Conservation (phyloP, 2,797 vertebrate species). For the Miichthys miiuy region DNA sequence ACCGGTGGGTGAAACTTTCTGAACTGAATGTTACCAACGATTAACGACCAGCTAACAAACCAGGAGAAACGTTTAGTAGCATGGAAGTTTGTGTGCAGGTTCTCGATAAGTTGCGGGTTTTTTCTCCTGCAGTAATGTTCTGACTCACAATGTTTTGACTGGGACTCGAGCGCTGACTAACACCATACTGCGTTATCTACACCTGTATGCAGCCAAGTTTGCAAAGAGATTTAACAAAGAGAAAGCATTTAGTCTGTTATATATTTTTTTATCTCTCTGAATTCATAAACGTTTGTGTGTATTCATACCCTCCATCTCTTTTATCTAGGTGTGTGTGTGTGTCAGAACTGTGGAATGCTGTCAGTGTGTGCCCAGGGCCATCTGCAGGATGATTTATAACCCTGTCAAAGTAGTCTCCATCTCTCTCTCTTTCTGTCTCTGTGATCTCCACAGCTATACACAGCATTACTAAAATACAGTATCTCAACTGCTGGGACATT, state of each 20-base stretch:
- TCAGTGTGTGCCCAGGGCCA: conserved; percentile 59
- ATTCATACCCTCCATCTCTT: conserved; percentile 1
- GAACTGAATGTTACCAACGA: neutral
- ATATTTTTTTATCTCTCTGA: conserved; percentile 24
- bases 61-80: neutral
- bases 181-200: neutral
- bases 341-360: conserved; percentile 72
- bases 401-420: conserved; percentile 53
- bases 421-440: conserved; percentile 15
- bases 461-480: conserved; percentile 30
- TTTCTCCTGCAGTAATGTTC: neutral
- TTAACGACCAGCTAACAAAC: neutral
- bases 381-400: conserved; percentile 69
- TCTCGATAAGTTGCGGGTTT: neutral
- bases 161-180: conserved; percentile 16
- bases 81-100: neutral
- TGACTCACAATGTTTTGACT: conserved; percentile 64
- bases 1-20: neutral
- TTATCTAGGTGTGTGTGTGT: conserved; percentile 32
- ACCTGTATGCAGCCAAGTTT: neutral
- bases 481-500: conserved; percentile 43
- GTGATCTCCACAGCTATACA: conserved; percentile 51
- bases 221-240: neutral
- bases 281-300: conserved; percentile 23
- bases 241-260: neutral